Percentiles rank a stretch among this genome's conserved stretches.
phyloP scores from a whole-genome alignment of 1,140 invertebrate species.

The Trachymyrmex cornetzi region DNA sequence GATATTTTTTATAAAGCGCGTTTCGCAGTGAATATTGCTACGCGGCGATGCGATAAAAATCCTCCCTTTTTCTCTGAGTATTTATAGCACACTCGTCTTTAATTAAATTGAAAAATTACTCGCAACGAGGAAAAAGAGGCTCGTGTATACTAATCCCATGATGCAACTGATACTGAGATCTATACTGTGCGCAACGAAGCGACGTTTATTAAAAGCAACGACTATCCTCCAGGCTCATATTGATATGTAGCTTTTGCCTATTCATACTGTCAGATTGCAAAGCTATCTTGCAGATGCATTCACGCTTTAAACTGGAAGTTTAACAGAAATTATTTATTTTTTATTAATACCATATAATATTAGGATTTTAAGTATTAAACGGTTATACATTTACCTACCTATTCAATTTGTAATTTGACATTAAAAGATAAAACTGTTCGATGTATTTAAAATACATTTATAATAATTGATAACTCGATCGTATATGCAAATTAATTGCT shows the following conservation, averaged over 20 bases:
- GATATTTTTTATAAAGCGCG: slow-evolving; percentile 25
- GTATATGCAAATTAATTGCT: neutral
- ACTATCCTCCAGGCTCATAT: neutral
- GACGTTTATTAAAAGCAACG: slow-evolving; percentile 53
- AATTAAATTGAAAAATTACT: slow-evolving; percentile 64
- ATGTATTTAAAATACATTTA: slow-evolving; percentile 2
- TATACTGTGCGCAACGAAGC: slow-evolving; percentile 1
- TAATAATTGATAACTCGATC: neutral
- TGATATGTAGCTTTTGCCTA: neutral
- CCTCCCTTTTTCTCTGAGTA: slow-evolving; percentile 13
- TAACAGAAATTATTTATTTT: neutral
- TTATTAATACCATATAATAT: neutral
- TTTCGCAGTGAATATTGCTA: neutral
- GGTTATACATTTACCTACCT: neutral
- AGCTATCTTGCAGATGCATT: neutral
- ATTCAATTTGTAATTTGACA: neutral
- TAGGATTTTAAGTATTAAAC: neutral
- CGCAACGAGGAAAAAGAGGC: neutral
- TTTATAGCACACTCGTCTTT: slow-evolving; percentile 46
- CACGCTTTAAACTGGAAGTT: neutral
- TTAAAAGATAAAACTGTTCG: neutral
- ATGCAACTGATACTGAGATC: neutral
- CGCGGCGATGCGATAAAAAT: slow-evolving; percentile 24
- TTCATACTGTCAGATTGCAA: neutral
- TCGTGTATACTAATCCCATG: neutral